These are phyloP conservation scores for Bradypus variegatus DNA, from an alignment of 2,797 vertebrate genomes.

Conservation along the genomic window DNA sequence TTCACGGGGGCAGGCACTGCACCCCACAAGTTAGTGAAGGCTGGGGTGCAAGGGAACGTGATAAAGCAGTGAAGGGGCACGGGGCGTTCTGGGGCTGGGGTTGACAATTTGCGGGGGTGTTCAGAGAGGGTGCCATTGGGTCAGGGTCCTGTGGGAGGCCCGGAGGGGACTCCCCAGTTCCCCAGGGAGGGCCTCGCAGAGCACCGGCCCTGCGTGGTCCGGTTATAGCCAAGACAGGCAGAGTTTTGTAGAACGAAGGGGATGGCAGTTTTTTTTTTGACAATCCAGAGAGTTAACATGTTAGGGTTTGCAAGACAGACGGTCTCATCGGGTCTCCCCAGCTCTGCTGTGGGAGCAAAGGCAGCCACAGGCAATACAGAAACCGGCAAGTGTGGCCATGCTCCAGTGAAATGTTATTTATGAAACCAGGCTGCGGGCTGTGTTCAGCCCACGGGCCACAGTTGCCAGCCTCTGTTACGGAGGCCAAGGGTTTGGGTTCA, in stretches of 20 bases:
- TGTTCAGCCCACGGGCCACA: background rate
- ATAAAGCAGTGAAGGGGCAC: background rate
- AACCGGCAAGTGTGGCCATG: background rate
- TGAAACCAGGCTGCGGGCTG: background rate
- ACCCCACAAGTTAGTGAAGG: rapidly evolving
- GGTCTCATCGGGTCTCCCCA: background rate
- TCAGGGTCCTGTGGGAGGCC: background rate
- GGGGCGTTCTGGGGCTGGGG: too few species aligned
- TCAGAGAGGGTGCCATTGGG: background rate
- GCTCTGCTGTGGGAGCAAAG: background rate
- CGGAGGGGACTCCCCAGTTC: background rate
- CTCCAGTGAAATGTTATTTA: too few species aligned
- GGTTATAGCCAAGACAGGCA: rapidly evolving
- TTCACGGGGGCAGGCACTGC: background rate
- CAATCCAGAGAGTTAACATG: background rate
- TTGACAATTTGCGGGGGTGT: background rate
- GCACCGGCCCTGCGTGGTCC: background rate
- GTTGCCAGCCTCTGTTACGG: background rate
- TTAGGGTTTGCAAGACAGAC: background rate
- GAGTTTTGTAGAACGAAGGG: background rate
- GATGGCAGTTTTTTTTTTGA: background rate
- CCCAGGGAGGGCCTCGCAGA: background rate
- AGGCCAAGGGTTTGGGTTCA: background rate
- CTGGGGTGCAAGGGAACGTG: rapidly evolving
- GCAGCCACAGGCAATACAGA: background rate